phyloP scores from a whole-genome alignment of 2,888 invertebrate species.

The Zeuzera pyrina region DNA sequence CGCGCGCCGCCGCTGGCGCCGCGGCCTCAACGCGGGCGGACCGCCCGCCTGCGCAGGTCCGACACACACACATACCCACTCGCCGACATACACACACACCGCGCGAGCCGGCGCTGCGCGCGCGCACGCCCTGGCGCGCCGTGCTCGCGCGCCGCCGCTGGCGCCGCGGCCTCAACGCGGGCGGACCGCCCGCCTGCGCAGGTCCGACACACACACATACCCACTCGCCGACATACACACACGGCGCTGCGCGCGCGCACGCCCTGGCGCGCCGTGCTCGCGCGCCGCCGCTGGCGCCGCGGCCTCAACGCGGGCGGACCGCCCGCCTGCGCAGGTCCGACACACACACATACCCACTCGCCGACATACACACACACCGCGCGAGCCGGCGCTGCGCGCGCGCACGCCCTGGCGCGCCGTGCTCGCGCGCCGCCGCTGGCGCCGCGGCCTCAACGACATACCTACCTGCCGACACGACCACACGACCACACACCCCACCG shows the following conservation, averaged over 20 bases:
- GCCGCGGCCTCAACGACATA: constrained; percentile 79
- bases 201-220: constrained; percentile 83
- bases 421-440: constrained; percentile 77
- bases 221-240: no score
- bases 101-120: constrained; percentile 77
- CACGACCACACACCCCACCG: no score
- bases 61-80: constrained; percentile 80
- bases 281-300: constrained; percentile 77
- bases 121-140: constrained; percentile 79
- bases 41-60: constrained; percentile 81
- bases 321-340: constrained; percentile 75
- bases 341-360: constrained; percentile 46
- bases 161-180: constrained; percentile 80
- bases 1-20: constrained; percentile 77
- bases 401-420: constrained; percentile 82
- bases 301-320: constrained; percentile 83
- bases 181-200: constrained; percentile 79
- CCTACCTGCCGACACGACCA: no score
- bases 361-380: no score
- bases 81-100: no score
- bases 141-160: constrained; percentile 78
- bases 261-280: constrained; percentile 81
- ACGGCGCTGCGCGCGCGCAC: constrained; percentile 75
- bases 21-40: constrained; percentile 81
- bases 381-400: constrained; percentile 76